Conservation (phyloP, 1,140 invertebrate species). For the Cydia splendana region DNA sequence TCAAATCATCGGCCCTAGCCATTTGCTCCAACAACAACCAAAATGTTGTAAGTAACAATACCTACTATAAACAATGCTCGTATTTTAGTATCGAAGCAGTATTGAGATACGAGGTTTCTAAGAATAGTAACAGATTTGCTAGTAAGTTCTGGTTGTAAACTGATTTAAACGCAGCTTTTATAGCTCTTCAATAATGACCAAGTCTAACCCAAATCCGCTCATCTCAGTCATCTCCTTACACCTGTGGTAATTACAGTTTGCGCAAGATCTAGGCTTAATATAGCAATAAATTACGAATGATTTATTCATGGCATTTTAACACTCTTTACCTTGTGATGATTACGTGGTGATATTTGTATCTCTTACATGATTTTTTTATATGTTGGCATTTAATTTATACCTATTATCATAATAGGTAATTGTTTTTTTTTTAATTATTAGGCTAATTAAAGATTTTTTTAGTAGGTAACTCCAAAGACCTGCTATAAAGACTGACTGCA, state of each 20-base stretch:
- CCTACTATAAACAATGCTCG: too few species aligned
- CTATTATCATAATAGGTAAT: too few species aligned
- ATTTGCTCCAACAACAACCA: too few species aligned
- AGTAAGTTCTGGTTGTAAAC: too few species aligned
- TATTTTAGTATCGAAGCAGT: too few species aligned
- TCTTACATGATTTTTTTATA: background rate
- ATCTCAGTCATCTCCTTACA: constrained; percentile 28
- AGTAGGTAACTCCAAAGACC: too few species aligned
- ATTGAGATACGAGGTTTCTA: too few species aligned
- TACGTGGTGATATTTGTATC: constrained; percentile 1
- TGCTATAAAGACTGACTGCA: too few species aligned
- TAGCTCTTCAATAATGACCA: background rate
- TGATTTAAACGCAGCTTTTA: background rate
- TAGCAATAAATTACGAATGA: constrained; percentile 17
- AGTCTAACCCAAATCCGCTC: constrained; percentile 16
- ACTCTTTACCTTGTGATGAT: background rate
- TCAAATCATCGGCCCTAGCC: too few species aligned
- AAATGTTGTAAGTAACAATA: too few species aligned
- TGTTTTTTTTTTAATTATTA: too few species aligned
- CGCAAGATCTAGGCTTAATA: constrained; percentile 5
- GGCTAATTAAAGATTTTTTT: background rate
- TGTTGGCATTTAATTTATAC: background rate
- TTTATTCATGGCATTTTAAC: constrained; percentile 9
- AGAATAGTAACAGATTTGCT: too few species aligned
- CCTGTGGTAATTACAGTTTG: constrained; percentile 20